Evolutionary conservation across 1,140 invertebrate genomes (phyloP).

Genomic region (Orussus abietinus): DNA sequence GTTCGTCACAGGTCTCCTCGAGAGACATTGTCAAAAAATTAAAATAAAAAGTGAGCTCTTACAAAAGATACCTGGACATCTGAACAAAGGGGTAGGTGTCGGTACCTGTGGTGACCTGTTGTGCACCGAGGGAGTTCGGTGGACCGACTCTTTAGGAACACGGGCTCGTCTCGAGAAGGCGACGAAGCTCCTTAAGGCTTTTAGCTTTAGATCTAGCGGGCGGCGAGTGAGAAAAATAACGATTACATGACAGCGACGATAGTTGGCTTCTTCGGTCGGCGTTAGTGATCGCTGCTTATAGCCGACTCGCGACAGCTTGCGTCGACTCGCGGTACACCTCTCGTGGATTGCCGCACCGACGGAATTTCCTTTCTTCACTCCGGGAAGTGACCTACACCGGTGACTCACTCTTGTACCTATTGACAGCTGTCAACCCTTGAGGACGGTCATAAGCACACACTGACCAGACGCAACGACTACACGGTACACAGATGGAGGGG

Average conservation of each 20-base stretch:
- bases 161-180: conserved; percentile 20
- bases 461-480: conserved; percentile 16
- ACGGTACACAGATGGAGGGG: conserved; percentile 20
- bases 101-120: conserved; percentile 22
- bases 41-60: conserved; percentile 26
- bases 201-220: conserved; percentile 15
- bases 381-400: conserved; percentile 10
- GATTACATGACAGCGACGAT: conserved; percentile 5
- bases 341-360: neutral
- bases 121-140: conserved; percentile 21
- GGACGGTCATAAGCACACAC: conserved; percentile 21
- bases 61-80: conserved; percentile 45
- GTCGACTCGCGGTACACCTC: neutral
- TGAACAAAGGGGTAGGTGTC: conserved; percentile 35
- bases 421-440: conserved; percentile 30
- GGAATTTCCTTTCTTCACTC: conserved; percentile 6
- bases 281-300: no score
- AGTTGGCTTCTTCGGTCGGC: conserved; percentile 7
- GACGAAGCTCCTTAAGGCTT: conserved; percentile 17
- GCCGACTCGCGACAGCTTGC: neutral
- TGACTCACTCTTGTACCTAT: conserved; percentile 26
- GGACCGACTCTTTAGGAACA: conserved; percentile 24
- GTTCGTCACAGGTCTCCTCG: conserved; percentile 1
- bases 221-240: conserved; percentile 7
- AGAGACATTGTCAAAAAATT: conserved; percentile 2